These are phyloP conservation scores for Aleiodes leptofemur DNA, from an alignment of 2,888 invertebrate species.

Conservation along the genomic window DNA sequence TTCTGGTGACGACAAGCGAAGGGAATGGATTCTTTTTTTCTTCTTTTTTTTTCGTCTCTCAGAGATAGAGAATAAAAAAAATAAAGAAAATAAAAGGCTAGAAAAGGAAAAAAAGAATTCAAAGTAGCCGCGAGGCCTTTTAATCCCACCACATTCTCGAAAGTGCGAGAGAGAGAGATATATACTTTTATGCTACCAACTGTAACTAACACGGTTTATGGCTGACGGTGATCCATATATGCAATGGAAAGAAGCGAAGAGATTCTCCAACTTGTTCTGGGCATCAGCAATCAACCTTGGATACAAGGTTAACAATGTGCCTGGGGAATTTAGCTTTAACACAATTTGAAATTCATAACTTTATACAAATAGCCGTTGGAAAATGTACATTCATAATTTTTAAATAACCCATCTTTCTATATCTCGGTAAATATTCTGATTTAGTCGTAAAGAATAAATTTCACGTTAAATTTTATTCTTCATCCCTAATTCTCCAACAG, in stretches of 20 bases:
- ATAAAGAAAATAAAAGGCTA: conserved; percentile 2
- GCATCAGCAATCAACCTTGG: conserved; percentile 21
- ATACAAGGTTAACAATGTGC: conserved; percentile 9
- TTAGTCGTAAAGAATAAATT: neutral
- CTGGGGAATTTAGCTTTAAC: conserved; percentile 3
- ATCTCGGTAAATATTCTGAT: conserved; percentile 13
- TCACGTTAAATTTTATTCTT: no score
- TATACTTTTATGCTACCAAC: conserved; percentile 15
- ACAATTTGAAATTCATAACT: neutral
- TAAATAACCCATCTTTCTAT: conserved; percentile 1
- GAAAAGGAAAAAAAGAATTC: conserved; percentile 1
- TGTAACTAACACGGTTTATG: conserved; percentile 29
- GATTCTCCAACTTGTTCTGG: conserved; percentile 10
- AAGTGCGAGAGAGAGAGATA: neutral
- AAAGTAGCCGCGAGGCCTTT: conserved; percentile 31
- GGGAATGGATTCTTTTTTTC: conserved; percentile 5
- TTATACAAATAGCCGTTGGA: neutral
- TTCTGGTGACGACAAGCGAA: conserved; percentile 35
- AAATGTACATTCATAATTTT: neutral
- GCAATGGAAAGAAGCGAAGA: neutral
- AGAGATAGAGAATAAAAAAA: conserved; percentile 6
- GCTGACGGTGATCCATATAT: neutral
- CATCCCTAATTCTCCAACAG: neutral
- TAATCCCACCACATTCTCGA: conserved; percentile 27
- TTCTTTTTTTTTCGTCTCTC: no score